Evolutionary conservation across 2,113 vertebrate genomes (phyloP).

Genomic region (Mystacornis crossleyi): DNA sequence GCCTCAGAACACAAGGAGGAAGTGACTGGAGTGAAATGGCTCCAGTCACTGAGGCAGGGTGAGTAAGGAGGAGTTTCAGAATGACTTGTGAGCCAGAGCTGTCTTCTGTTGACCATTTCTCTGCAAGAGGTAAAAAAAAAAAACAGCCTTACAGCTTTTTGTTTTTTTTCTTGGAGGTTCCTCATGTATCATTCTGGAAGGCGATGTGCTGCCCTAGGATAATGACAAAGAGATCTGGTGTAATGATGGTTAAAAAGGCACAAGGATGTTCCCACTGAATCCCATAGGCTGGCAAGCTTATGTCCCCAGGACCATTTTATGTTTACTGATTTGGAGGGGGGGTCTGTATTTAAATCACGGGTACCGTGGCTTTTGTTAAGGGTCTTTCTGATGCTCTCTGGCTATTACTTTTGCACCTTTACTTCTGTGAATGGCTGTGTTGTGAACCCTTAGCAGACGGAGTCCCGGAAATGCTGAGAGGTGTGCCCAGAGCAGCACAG

Average conservation of each 20-base stretch:
- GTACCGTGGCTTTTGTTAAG: not conserved
- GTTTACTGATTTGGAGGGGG: not conserved
- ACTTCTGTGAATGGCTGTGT: not conserved
- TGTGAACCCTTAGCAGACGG: not conserved
- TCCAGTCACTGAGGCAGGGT: not conserved
- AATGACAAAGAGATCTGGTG: not conserved
- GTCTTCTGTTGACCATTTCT: not conserved
- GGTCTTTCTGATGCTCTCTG: not conserved
- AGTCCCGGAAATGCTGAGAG: not conserved
- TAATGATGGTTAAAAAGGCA: not conserved
- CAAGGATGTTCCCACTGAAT: not conserved
- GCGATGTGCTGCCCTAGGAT: not conserved
- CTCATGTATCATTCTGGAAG: not conserved
- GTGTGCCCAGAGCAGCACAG: not conserved
- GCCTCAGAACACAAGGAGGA: not conserved
- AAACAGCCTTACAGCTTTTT: not conserved
- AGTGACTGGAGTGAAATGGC: not conserved
- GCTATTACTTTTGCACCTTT: not conserved
- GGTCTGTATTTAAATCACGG: not conserved
- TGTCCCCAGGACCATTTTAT: not conserved
- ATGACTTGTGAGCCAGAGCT: not conserved
- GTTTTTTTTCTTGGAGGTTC: not conserved
- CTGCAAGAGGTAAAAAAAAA: not conserved
- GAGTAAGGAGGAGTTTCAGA: not conserved
- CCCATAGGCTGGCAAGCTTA: not conserved